Evolutionary conservation across 2,888 invertebrate genomes (phyloP).

Genomic region (Pachycephus smyrnensis): DNA sequence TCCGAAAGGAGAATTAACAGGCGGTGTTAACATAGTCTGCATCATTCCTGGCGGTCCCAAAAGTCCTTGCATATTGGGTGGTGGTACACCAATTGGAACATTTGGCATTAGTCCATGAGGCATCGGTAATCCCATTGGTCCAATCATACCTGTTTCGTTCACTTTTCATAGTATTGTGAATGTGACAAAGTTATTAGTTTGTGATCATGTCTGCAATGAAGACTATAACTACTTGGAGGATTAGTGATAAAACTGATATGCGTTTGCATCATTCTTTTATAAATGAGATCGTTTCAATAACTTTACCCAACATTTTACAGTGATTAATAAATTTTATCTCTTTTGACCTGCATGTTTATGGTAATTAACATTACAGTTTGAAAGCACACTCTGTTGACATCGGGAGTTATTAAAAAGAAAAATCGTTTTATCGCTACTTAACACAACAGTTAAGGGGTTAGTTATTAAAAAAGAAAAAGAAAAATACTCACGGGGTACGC

Average conservation of each 20-base stretch:
- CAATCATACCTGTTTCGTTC: constrained; percentile 59
- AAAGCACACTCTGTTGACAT: not conserved
- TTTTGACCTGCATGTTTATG: not conserved
- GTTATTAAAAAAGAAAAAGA: not conserved
- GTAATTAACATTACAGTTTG: not conserved
- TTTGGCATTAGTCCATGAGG: constrained; percentile 70
- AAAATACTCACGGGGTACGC: constrained; percentile 64
- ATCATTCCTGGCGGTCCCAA: constrained; percentile 64
- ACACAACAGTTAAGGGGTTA: not conserved
- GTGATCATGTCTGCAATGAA: constrained; percentile 37
- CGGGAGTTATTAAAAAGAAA: not conserved
- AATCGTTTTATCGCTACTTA: not conserved
- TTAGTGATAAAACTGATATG: constrained; percentile 57
- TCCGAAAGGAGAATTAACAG: constrained; percentile 64
- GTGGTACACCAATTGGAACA: constrained; percentile 71
- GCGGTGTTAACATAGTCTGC: constrained; percentile 59
- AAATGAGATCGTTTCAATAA: not conserved
- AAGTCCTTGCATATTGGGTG: constrained; percentile 69
- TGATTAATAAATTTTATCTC: not conserved
- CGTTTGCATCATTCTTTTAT: constrained; percentile 9
- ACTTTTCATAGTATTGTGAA: constrained; percentile 11
- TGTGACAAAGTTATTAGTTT: constrained; percentile 23
- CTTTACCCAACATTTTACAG: not conserved
- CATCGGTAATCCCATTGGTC: constrained; percentile 70
- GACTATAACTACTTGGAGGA: not conserved